Conservation (phyloP, 1,140 invertebrate genomes). For the Drosophila nigromelanica region DNA sequence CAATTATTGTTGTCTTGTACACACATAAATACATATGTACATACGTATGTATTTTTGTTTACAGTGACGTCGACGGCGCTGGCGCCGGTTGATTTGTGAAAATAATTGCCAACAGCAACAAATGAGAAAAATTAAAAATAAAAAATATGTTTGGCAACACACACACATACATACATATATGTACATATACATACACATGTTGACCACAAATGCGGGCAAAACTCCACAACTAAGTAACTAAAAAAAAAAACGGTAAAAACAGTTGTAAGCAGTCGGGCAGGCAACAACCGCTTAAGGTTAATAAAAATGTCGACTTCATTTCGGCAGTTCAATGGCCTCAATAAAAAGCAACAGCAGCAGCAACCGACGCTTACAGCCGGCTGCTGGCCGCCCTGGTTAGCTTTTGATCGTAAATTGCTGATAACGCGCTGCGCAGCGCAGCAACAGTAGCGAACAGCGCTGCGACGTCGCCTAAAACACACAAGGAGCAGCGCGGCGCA, state of each 20-base stretch:
- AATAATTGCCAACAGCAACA: slow-evolving; percentile 15
- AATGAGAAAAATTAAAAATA: neutral
- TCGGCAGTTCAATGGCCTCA: slow-evolving; percentile 70
- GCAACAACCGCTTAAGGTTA: slow-evolving; percentile 66
- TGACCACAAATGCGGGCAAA: slow-evolving; percentile 47
- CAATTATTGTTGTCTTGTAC: slow-evolving; percentile 53
- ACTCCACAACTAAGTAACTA: slow-evolving; percentile 42
- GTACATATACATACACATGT: slow-evolving; percentile 21
- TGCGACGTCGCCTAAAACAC: slow-evolving; percentile 6
- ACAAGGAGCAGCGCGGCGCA: neutral
- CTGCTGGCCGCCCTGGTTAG: slow-evolving; percentile 33
- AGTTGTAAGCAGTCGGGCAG: slow-evolving; percentile 60
- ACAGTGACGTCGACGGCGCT: slow-evolving; percentile 18
- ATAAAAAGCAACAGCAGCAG: slow-evolving; percentile 34
- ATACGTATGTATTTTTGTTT: slow-evolving; percentile 13
- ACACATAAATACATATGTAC: slow-evolving; percentile 2
- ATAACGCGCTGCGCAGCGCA: slow-evolving; percentile 45
- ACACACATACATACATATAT: slow-evolving; percentile 3
- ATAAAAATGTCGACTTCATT: slow-evolving; percentile 53
- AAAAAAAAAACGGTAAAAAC: slow-evolving; percentile 73
- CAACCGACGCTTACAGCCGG: slow-evolving; percentile 29
- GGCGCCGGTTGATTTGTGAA: slow-evolving; percentile 17
- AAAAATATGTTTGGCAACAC: neutral
- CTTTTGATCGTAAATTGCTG: slow-evolving; percentile 67
- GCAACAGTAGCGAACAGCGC: slow-evolving; percentile 13